phyloP scores from a whole-genome alignment of 2,888 invertebrate genomes.

The Pyralis farinalis region DNA sequence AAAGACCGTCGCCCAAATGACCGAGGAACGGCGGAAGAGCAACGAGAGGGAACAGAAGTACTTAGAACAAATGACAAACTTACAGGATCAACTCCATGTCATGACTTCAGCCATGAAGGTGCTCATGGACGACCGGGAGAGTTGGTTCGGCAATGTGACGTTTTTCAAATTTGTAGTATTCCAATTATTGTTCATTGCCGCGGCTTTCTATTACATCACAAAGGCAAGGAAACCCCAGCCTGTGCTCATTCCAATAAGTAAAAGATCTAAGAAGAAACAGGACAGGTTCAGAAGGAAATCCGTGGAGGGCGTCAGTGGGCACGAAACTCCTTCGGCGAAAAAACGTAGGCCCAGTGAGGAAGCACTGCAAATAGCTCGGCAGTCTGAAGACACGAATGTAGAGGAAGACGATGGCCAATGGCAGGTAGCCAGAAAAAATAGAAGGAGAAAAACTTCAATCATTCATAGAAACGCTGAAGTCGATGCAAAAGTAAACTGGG shows the following conservation, averaged over 20 bases:
- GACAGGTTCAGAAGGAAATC: conserved; percentile 81
- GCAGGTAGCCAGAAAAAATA: conserved; percentile 70
- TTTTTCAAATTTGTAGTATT: conserved; percentile 77
- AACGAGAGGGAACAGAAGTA: conserved; percentile 89
- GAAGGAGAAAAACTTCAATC: conserved; percentile 70
- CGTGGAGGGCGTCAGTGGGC: conserved; percentile 82
- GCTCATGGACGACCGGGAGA: conserved; percentile 82
- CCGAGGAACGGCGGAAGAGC: conserved; percentile 85
- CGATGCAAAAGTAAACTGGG: conserved; percentile 46
- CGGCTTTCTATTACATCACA: conserved; percentile 75
- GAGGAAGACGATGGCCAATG: conserved; percentile 73
- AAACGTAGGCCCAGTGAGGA: conserved; percentile 89
- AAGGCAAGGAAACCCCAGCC: conserved; percentile 57
- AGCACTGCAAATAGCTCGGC: conserved; percentile 82
- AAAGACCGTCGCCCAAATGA: conserved; percentile 87
- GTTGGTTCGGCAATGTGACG: conserved; percentile 82
- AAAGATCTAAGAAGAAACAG: conserved; percentile 54
- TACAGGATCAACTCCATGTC: conserved; percentile 84
- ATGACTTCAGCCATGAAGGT: conserved; percentile 82
- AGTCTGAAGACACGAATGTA: conserved; percentile 76
- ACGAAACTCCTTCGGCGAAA: conserved; percentile 75
- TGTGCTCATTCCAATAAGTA: conserved; percentile 46
- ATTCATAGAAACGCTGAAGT: conserved; percentile 60
- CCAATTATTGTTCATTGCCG: conserved; percentile 68
- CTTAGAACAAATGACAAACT: conserved; percentile 86